These are phyloP conservation scores for Morphnarchus princeps DNA, from an alignment of 2,113 vertebrate genomes.

Conservation along the genomic window DNA sequence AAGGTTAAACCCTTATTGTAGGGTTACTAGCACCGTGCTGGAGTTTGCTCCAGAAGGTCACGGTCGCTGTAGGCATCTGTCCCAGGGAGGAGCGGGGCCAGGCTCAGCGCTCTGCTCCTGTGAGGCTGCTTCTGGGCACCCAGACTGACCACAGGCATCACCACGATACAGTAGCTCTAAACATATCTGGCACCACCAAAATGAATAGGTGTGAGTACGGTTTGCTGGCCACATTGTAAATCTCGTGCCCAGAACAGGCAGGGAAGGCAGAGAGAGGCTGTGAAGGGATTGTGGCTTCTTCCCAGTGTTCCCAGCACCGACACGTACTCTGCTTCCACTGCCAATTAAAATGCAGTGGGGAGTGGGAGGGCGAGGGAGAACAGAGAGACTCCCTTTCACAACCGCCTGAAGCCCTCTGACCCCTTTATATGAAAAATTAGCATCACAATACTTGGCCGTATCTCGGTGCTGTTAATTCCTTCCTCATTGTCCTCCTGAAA, in stretches of 20 bases:
- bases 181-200: neutral
- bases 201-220: fast-evolving
- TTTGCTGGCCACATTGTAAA: neutral
- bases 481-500: neutral
- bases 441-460: neutral
- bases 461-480: neutral
- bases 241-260: neutral
- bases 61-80: neutral
- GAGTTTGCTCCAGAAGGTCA: neutral
- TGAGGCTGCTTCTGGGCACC: neutral
- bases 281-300: neutral
- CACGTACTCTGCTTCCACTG: neutral
- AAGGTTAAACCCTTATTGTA: neutral
- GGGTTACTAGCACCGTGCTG: neutral
- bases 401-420: neutral
- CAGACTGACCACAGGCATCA: neutral
- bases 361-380: neutral
- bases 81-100: neutral
- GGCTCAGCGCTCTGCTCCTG: neutral
- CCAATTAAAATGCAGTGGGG: neutral
- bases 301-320: neutral
- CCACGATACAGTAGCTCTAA: fast-evolving
- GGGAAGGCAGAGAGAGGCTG: neutral
- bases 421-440: conserved; percentile 29
- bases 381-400: neutral